Evolutionary conservation across 1,140 invertebrate genomes (phyloP), one percentile per base, ranked within the genome.

Genomic region (Steinernema khuongi): DNA sequence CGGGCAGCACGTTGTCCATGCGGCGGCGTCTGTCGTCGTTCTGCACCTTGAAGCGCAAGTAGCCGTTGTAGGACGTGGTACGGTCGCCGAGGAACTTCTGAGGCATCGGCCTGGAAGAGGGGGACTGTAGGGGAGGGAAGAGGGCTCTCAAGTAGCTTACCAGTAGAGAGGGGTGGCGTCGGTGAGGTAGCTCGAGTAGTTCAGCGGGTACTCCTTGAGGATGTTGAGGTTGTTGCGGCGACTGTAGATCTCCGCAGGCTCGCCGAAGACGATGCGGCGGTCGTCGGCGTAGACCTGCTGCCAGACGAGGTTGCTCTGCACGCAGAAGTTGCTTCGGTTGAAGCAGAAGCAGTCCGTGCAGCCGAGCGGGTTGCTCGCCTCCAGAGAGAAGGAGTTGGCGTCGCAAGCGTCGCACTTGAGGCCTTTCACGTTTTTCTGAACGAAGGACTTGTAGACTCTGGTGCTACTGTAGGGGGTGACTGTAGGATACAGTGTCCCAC

Each of bases 301-400:
- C 83, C 83, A 85, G 22, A 85, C 77, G 11, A 71, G 72, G 60
- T 67, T 67, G 28, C 69, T 60, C 73, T 84, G 83, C 4, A 67
- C 72, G 85, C 95, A 98, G 22, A 90, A 87, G 0, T 90, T 90
- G 0, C 94, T 94, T 82, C 93, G 93, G 1, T 96, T 95, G 86
- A 97, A 99, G 85, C 96, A 99, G 89, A 96, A 98, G 85, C 96
- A 99, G 79, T 94, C 91, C 0, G 93, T 96, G 83, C 96, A 99
- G 0, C 96, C 96, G 1, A 91, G 89, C 0, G 91, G 90, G 85
- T 98, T 97, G 32, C 81, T 86, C 4, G 89, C 88, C 85, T 96
- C 91, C 28, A 99, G 87, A 85, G 95, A 92, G 86, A 94, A 99
- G 1, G 92, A 93, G 32, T 93, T 94, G 29, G 93, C 91, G 74